Conservation (phyloP, 2,113 vertebrate species). For the Antechinus stuartii region DNA sequence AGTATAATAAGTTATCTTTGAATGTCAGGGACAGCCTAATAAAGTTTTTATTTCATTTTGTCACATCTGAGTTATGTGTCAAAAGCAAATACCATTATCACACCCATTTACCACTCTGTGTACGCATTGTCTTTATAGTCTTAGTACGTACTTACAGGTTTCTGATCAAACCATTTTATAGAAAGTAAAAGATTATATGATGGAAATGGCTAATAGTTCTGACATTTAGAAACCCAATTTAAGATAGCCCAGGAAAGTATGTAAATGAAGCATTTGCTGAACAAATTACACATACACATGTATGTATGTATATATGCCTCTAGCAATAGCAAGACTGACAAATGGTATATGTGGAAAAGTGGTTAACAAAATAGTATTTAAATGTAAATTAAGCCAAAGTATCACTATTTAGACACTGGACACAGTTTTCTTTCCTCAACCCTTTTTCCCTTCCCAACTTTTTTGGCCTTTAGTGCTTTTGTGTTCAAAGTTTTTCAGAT, state of each 20-base stretch:
- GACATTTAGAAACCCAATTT: conserved; percentile 46
- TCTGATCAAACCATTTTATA: conserved; percentile 32
- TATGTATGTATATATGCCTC: conserved; percentile 40
- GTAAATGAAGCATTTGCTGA: conserved; percentile 64
- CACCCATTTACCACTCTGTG: background rate
- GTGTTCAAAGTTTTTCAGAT: conserved; percentile 83
- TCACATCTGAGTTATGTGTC: background rate
- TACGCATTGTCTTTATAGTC: conserved; percentile 13
- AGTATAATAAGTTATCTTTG: conserved; percentile 21
- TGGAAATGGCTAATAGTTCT: conserved; percentile 47
- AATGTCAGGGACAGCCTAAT: background rate
- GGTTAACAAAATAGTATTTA: conserved; percentile 74
- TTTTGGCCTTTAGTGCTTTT: conserved; percentile 84
- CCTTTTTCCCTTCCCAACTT: conserved; percentile 51
- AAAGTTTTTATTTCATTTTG: conserved; percentile 41
- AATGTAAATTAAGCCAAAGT: conserved; percentile 89
- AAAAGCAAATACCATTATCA: conserved; percentile 39
- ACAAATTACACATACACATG: conserved; percentile 73
- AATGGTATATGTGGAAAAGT: conserved; percentile 76
- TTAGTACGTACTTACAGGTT: background rate
- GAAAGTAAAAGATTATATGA: background rate
- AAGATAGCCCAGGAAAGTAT: conserved; percentile 61
- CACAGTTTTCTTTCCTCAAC: conserved; percentile 79
- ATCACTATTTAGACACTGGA: conserved; percentile 90
- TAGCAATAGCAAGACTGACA: conserved; percentile 78